Evolutionary conservation across 2,797 vertebrate species (phyloP).

Genomic region (Squalus acanthias): DNA sequence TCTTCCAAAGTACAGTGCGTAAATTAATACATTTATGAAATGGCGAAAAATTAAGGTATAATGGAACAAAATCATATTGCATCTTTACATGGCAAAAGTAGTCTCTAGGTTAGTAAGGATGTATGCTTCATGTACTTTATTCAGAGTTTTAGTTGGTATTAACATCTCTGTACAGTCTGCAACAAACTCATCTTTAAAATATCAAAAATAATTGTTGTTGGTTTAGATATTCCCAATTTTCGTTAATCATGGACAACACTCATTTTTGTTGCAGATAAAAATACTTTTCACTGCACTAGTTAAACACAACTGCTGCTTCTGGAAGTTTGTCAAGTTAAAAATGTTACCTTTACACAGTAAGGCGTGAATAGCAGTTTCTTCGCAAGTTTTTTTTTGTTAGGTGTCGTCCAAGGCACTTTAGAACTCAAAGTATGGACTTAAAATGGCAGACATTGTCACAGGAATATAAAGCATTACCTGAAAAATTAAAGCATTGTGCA

Average conservation of each 20-base stretch:
- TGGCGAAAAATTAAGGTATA: background rate
- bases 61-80: background rate
- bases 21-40: background rate
- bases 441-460: background rate
- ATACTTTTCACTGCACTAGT: background rate
- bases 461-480: background rate
- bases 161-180: background rate
- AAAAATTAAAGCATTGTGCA: background rate
- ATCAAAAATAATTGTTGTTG: background rate
- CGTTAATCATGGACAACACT: background rate
- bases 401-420: background rate
- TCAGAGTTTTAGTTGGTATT: background rate
- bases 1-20: background rate
- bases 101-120: background rate
- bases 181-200: background rate
- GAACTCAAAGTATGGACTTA: background rate
- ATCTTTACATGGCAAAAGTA: background rate
- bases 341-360: background rate
- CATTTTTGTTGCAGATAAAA: background rate
- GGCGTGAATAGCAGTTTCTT: background rate
- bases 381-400: background rate
- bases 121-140: background rate
- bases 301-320: background rate
- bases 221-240: background rate
- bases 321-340: background rate